phyloP scores from a whole-genome alignment of 2,888 invertebrate genomes.

The Tanytarsus gracilentus region DNA sequence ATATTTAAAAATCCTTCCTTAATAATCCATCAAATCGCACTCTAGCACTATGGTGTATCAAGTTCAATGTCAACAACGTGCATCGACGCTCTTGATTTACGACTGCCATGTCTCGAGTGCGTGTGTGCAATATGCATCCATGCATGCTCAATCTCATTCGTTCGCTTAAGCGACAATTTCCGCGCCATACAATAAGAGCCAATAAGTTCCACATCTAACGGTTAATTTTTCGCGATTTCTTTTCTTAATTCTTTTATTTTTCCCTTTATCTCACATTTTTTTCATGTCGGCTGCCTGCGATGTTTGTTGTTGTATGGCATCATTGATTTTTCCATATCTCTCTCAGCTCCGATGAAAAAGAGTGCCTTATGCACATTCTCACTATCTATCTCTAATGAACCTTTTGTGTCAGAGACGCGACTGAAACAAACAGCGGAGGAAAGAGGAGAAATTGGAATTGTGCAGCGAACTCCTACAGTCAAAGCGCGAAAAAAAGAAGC shows the following conservation, averaged over 20 bases:
- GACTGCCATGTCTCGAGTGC: background rate
- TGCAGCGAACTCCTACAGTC: conserved; percentile 14
- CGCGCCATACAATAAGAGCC: background rate
- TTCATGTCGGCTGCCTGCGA: background rate
- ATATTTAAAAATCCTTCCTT: too few species aligned
- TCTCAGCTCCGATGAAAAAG: background rate
- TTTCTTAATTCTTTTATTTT: background rate
- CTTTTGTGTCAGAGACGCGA: conserved; percentile 10
- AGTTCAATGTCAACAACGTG: conserved; percentile 12
- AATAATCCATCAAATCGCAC: too few species aligned
- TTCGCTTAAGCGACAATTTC: background rate
- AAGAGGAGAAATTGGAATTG: background rate
- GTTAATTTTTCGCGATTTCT: too few species aligned
- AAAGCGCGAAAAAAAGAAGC: conserved; percentile 1
- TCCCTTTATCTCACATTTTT: background rate
- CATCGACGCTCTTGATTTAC: background rate
- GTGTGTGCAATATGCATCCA: background rate
- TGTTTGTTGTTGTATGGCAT: conserved; percentile 1
- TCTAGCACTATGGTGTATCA: too few species aligned
- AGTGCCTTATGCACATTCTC: too few species aligned
- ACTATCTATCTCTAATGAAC: conserved; percentile 2
- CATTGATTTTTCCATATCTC: background rate
- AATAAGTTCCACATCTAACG: conserved; percentile 13
- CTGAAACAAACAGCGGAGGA: background rate
- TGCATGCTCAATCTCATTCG: background rate